These are phyloP conservation scores for Lasioglossum zephyrum DNA, from an alignment of 2,888 invertebrate genomes.

Conservation along the genomic window DNA sequence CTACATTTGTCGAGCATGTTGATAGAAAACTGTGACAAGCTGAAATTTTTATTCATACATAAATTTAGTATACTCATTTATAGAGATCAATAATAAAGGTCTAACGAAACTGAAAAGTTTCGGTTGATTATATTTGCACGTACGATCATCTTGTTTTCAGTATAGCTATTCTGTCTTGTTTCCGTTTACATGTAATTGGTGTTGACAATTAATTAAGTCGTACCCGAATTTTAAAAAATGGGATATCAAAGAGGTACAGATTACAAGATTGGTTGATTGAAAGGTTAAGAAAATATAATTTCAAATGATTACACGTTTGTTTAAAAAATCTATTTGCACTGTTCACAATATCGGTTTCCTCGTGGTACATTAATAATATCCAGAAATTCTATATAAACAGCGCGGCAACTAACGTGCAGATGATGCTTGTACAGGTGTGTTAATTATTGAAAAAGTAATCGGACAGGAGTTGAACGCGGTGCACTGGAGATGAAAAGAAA, in stretches of 20 bases:
- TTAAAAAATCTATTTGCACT: neutral
- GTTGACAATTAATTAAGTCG: neutral
- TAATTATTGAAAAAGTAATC: slow-evolving; percentile 6
- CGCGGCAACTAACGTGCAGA: neutral
- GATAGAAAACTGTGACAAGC: no score
- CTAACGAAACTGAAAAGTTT: neutral
- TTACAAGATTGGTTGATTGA: neutral
- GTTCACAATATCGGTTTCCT: neutral
- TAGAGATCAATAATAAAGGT: neutral
- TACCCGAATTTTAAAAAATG: neutral
- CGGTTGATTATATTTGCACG: neutral
- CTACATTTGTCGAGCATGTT: no score
- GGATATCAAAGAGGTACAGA: neutral
- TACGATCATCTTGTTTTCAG: neutral
- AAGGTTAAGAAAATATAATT: neutral
- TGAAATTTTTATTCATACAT: neutral
- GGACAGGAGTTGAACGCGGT: neutral
- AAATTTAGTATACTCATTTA: neutral
- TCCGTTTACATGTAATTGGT: neutral
- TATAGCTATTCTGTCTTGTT: neutral
- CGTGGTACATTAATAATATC: neutral
- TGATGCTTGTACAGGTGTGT: neutral
- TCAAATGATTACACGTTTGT: neutral
- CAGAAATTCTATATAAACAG: neutral
- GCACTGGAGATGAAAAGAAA: slow-evolving; percentile 21